Percentiles rank a stretch among this genome's conserved stretches.
Conservation (phyloP, 2,797 vertebrate species). For the Melopsittacus undulatus region DNA sequence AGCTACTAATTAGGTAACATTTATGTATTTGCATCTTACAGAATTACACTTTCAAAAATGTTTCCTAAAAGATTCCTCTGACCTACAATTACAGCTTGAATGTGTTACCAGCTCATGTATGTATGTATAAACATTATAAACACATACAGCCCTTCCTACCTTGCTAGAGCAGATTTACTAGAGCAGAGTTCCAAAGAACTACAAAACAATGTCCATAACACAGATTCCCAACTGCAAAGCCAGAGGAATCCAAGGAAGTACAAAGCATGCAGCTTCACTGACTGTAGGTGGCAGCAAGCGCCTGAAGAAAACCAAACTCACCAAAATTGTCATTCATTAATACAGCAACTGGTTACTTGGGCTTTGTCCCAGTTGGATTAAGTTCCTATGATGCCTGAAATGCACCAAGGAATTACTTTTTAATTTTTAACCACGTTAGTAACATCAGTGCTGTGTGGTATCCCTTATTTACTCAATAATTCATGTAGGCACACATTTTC, state of each 20-base stretch:
- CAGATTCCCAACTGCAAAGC: rapidly evolving
- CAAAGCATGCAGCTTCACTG: background rate
- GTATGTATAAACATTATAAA: background rate
- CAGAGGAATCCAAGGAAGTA: too few relatives aligned
- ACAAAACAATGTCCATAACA: rapidly evolving
- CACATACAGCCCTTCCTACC: background rate
- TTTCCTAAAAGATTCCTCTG: background rate
- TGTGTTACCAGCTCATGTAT: background rate
- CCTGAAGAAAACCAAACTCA: background rate
- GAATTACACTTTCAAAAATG: background rate
- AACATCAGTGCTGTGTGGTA: background rate
- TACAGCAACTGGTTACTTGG: slow-evolving; percentile 71
- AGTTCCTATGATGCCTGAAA: slow-evolving; percentile 73
- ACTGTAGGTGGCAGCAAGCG: slow-evolving; percentile 74
- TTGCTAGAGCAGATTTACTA: background rate
- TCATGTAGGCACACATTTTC: background rate
- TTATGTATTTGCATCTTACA: background rate
- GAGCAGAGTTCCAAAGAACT: background rate
- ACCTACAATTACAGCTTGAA: background rate
- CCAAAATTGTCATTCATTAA: slow-evolving; percentile 44
- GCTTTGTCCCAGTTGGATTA: slow-evolving; percentile 59
- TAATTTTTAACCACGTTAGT: background rate
- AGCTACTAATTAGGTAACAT: background rate
- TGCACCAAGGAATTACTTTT: background rate
- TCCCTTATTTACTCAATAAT: background rate